Conservation (phyloP, 2,888 invertebrate species). For the Scaeva pyrastri region DNA sequence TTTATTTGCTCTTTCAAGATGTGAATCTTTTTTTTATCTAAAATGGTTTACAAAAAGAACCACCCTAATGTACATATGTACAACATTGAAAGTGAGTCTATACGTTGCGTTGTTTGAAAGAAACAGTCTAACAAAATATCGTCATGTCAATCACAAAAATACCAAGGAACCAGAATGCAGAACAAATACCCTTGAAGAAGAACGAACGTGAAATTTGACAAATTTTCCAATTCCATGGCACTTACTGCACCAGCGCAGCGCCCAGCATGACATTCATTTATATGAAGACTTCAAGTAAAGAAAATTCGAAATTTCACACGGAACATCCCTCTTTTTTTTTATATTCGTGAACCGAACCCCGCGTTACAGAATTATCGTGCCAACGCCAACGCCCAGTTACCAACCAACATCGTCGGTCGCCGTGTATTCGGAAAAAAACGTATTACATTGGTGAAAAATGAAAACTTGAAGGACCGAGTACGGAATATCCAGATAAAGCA, state of each 20-base stretch:
- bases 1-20: too few relatives aligned
- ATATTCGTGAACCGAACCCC: conserved; percentile 19
- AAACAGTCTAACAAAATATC: conserved; percentile 55
- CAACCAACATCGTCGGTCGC: conserved; percentile 35
- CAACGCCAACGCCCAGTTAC: conserved; percentile 32
- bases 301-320: too few relatives aligned
- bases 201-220: not conserved
- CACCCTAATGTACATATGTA: too few relatives aligned
- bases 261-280: too few relatives aligned
- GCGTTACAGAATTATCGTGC: not conserved
- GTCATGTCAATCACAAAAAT: conserved; percentile 83
- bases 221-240: not conserved
- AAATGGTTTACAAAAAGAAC: too few relatives aligned
- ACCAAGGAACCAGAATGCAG: conserved; percentile 78
- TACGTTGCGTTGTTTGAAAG: too few relatives aligned
- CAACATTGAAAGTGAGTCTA: too few relatives aligned
- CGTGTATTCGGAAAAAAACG: conserved; percentile 7
- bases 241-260: not conserved
- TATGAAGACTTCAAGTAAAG: too few relatives aligned
- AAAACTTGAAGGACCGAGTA: conserved; percentile 24
- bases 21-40: too few relatives aligned
- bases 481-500: conserved; percentile 15
- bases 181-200: conserved; percentile 47
- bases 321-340: too few relatives aligned
- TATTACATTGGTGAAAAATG: not conserved